Base-by-base conservation (phyloP, 1,140 invertebrate species). In the Mesaphorura yosii region DNA sequence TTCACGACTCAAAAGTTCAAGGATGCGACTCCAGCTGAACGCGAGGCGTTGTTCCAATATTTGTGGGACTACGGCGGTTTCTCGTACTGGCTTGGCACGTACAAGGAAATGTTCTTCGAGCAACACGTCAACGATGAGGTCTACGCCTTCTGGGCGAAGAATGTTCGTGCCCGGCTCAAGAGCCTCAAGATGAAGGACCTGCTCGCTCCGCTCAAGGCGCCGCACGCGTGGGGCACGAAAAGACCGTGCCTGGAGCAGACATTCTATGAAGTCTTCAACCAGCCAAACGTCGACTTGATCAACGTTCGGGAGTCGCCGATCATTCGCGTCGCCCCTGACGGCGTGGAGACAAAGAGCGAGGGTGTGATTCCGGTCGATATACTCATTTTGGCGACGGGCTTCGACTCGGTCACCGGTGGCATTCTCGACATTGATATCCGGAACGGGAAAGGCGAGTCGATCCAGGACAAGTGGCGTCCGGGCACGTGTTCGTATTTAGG, bases 201-300 rank as follows among this genome's bases (percentile, higher is more conserved):
- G 5, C 20, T 48, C 28, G 46, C 46, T 12, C 46, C 46, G 23
- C 10, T 17, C 5, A 15, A 7, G 5, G 12, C 26, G 4, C 46
- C 25, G 20, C 46, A 48, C 23, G 5, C 46, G 15, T 44, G 23
- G 2, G 52, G 52, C 1, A 48, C 52, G 1, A 54, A 54, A 41
- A 29, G 38, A 3, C 45, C 45, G 6, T 25, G 19, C 10, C 52
- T 54, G 1, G 52, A 54, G 22, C 17, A 22, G 10, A 1, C 7
- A 10, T 54, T 39, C 25, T 54, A 48, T 27, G 52, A 54, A 54
- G 45, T 48, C 2, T 54, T 47, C 27, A 48, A 54, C 23, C 52
- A 48, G 34, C 12, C 12, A 20, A 54, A 54, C 19, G 52, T 54
- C 1, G 52, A 54, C 23, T 25, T 54, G 6, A 48, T 54, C 20